Base-by-base conservation (phyloP, 1,140 invertebrate species). In the Bombus huntii region DNA sequence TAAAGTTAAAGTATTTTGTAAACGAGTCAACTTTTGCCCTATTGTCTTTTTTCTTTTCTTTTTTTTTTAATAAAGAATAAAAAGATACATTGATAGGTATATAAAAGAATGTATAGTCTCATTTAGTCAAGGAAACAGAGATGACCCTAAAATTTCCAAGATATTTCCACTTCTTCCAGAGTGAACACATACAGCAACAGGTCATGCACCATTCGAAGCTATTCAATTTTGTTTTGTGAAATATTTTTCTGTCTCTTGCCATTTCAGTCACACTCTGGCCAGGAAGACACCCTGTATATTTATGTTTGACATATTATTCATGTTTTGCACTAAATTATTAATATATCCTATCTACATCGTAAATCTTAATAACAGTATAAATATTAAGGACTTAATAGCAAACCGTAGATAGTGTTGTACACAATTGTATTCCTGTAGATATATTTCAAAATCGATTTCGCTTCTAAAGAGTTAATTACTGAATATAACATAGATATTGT, bases 381-480 rank as follows among this genome's bases (percentile, higher is more conserved):
- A 70, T 86, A 65, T 78, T 34, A 78, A 88, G n/a, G 62, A 72
- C 42, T 81, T 65, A 74, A 73, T 81, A n/a, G 77, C 65, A 73
- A 72, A 78, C 71, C 15, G 42, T 87, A 44, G 28, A 71, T 42
- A 71, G 37, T 34, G 31, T 68, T 68, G 31, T 68, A 25, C 15
- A 37, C 2, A 68, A 34, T 66, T 39, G 34, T 68, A 68, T 37
- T 37, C 18, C 34, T 68, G 66, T 71, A 70, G 68, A 53, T 84
- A 72, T 37, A 77, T 57, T 74, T 39, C 70, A 31, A 28, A 59
- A 28, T 81, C 31, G 37, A 71, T 65, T 80, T n/a, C 62, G 39
- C 22, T 62, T 53, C 39, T 86, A 76, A 70, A 86, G 28, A 59
- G 65, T 75, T 42, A 77, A 81, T 88, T 81, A 86, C 53, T 72